Conservation (phyloP, 2,113 vertebrate genomes). For the Tragulus kanchil region DNA sequence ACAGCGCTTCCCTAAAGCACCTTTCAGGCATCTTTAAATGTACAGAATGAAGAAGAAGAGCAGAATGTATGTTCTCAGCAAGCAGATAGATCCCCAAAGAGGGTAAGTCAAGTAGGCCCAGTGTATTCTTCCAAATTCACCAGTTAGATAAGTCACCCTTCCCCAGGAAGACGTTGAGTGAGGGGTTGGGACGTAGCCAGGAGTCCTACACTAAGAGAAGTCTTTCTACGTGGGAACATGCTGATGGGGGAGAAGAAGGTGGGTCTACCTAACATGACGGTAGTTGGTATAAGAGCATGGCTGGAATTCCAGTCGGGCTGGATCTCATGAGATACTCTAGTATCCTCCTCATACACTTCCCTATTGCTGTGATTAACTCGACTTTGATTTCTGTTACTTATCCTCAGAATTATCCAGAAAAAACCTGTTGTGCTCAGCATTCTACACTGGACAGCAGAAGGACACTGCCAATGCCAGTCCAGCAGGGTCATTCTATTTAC, state of each 20-base stretch:
- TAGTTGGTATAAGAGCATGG: neutral
- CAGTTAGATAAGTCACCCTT: neutral
- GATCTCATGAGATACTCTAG: neutral
- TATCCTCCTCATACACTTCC: neutral
- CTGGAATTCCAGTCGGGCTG: neutral
- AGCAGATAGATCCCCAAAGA: neutral
- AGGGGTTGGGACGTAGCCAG: neutral
- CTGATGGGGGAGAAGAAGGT: neutral
- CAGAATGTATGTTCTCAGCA: neutral
- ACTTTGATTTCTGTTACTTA: slow-evolving; percentile 20
- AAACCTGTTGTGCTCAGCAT: neutral
- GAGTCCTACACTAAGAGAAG: neutral
- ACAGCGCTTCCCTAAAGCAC: neutral
- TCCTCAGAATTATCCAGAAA: neutral
- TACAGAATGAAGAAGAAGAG: neutral
- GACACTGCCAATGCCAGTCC: neutral
- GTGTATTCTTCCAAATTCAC: slow-evolving; percentile 29
- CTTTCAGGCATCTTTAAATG: neutral
- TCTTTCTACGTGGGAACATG: neutral
- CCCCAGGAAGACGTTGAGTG: neutral
- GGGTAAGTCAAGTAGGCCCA: neutral
- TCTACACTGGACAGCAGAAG: neutral
- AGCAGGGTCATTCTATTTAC: neutral
- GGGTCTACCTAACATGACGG: neutral
- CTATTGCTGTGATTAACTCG: neutral